Percentiles rank a stretch among this genome's conserved stretches.
Conservation (phyloP, 2,888 invertebrate species). For the Cantharis nigra region DNA sequence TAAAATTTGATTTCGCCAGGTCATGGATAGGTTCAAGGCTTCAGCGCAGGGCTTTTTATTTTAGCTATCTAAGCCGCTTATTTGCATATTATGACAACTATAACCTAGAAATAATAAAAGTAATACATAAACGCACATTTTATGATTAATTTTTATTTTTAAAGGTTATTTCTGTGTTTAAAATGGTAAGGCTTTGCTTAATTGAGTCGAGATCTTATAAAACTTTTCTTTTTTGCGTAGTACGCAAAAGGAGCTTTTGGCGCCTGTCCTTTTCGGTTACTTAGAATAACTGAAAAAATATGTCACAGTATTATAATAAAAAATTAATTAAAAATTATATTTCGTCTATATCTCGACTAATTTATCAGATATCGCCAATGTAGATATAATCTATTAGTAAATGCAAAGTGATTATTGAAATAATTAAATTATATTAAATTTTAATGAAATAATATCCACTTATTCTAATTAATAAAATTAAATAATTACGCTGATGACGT, state of each 20-base stretch:
- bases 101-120: not conserved
- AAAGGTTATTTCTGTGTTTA: not conserved
- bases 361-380: not conserved
- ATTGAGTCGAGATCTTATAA: not conserved
- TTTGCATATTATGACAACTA: not conserved
- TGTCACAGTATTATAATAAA: not conserved
- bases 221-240: not conserved
- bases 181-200: not conserved
- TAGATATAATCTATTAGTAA: not conserved
- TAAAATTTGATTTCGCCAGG: slow-evolving; percentile 19
- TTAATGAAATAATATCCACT: not conserved
- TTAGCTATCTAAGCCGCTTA: not conserved
- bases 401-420: not conserved
- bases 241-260: not conserved
- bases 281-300: not conserved
- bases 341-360: not conserved
- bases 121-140: not conserved
- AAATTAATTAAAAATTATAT: not conserved
- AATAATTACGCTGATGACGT: not conserved
- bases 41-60: not conserved
- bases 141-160: slow-evolving; percentile 2
- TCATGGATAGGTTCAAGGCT: slow-evolving; percentile 28
- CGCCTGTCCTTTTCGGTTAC: not conserved
- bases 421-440: not conserved
- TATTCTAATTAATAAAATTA: not conserved